Evolutionary conservation across 2,888 invertebrate species (phyloP), one percentile per base, ranked within the genome.

Genomic region (Acanthopleura granulata): DNA sequence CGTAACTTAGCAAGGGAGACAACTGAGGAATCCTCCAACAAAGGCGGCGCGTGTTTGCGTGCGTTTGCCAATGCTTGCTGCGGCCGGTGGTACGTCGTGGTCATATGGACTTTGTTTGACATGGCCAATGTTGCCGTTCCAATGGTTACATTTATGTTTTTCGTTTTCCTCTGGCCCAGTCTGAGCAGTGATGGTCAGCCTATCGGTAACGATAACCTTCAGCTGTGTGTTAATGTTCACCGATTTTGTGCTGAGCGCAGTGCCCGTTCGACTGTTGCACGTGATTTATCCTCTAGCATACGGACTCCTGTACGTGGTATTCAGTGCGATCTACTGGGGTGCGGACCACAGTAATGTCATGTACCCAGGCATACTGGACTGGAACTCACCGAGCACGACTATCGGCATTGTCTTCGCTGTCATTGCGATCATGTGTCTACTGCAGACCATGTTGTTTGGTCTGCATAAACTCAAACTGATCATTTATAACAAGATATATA

Each of bases 341-440:
- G 79, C 77, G 16, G 86, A 87, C 71, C 85, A 87, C 70, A 78
- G 50, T 15, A 74, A 81, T 62, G 84, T 88, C 0, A 80, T 89
- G 66, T 89, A 89, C 77, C 86, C 86, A 9, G 74, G 77, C 11
- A 80, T 89, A 9, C 71, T 89, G 51, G 88, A 89, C 76, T 89
- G 88, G 87, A 83, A 82, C 71, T 71, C 85, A 14, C 85, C 87
- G 11, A 85, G 82, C 0, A 72, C 30, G 11, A 85, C 88, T 0
- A 75, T 79, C 29, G 75, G 81, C 25, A 79, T 84, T 62, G 71
- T 82, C 0, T 30, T 80, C 18, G 50, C 87, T 16, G 57, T 84
- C 14, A 83, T 87, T 66, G 78, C 87, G 27, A 73, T 80, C n/a
- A 62, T 84, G 11, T 84, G 85, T 0, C 15, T 86, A 9, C 49